phyloP scores from a whole-genome alignment of 2,113 vertebrate genomes.

The Acrocephalus arundinaceus region DNA sequence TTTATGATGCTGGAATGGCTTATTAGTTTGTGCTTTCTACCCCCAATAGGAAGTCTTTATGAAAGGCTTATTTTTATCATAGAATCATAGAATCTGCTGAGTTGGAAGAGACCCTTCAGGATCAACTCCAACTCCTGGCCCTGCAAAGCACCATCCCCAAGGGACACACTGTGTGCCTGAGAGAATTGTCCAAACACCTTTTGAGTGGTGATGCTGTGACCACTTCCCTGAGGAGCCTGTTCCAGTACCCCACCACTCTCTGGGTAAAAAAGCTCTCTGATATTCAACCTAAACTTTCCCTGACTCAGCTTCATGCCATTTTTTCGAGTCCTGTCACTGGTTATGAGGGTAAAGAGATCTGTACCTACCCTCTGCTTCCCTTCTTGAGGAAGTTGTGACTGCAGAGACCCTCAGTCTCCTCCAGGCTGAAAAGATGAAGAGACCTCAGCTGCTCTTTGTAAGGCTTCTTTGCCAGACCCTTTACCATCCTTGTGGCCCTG shows the following conservation, averaged over 20 bases:
- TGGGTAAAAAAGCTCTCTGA: not conserved
- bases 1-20: not conserved
- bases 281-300: not conserved
- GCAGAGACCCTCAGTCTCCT: not conserved
- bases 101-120: not conserved
- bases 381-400: not conserved
- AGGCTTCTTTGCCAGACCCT: not conserved
- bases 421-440: not conserved
- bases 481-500: not conserved
- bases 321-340: not conserved
- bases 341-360: fast-evolving
- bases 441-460: not conserved
- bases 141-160: not conserved
- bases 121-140: fast-evolving
- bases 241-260: not conserved
- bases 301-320: not conserved
- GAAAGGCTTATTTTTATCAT: not conserved
- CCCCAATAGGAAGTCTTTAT: not conserved
- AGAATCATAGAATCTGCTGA: not conserved
- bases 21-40: not conserved
- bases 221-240: not conserved
- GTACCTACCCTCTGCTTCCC: not conserved
- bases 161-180: not conserved
- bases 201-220: not conserved
- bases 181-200: not conserved